A percentile compares a stretch with the other conserved stretches of the same genome.
Evolutionary conservation across 2,797 vertebrate genomes (phyloP).

Genomic region (Thunnus albacares): DNA sequence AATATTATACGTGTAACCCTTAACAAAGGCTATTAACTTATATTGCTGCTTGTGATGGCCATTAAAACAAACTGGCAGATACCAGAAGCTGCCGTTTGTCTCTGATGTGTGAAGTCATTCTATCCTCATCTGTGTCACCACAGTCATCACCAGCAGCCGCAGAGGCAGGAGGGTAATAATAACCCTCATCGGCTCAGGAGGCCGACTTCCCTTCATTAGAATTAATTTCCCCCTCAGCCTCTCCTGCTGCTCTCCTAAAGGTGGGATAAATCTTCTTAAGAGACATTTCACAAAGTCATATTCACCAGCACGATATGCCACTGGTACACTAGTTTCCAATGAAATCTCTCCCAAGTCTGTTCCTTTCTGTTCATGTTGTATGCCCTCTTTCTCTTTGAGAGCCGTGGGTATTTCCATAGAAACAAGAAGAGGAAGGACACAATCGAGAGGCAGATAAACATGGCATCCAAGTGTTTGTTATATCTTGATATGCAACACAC

Average conservation of each 20-base stretch:
- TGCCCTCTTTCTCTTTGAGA: slow-evolving; percentile 27
- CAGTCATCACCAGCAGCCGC: slow-evolving; percentile 42
- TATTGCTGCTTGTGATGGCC: slow-evolving; percentile 9
- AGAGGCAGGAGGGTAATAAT: slow-evolving; percentile 61
- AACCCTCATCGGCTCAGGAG: slow-evolving; percentile 70
- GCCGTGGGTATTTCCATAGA: slow-evolving; percentile 65
- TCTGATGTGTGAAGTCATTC: slow-evolving; percentile 43
- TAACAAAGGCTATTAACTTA: not conserved
- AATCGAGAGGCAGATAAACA: slow-evolving; percentile 29
- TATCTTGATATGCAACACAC: not conserved
- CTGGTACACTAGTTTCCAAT: slow-evolving; percentile 7
- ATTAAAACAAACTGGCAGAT: slow-evolving; percentile 21
- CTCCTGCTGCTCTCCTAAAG: slow-evolving; percentile 54
- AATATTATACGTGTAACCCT: not conserved
- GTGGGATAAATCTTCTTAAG: slow-evolving; percentile 59
- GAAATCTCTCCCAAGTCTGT: slow-evolving; percentile 54
- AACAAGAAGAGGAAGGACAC: slow-evolving; percentile 42
- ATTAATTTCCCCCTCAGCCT: slow-evolving; percentile 61
- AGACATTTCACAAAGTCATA: slow-evolving; percentile 61
- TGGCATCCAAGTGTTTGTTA: slow-evolving; percentile 12
- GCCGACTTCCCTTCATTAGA: slow-evolving; percentile 62
- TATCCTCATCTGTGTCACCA: slow-evolving; percentile 50
- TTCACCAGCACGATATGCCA: slow-evolving; percentile 25
- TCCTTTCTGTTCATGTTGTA: slow-evolving; percentile 16
- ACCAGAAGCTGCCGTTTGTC: slow-evolving; percentile 31